phyloP scores from a whole-genome alignment of 2,888 invertebrate species.

The Nymphalis c-album region DNA sequence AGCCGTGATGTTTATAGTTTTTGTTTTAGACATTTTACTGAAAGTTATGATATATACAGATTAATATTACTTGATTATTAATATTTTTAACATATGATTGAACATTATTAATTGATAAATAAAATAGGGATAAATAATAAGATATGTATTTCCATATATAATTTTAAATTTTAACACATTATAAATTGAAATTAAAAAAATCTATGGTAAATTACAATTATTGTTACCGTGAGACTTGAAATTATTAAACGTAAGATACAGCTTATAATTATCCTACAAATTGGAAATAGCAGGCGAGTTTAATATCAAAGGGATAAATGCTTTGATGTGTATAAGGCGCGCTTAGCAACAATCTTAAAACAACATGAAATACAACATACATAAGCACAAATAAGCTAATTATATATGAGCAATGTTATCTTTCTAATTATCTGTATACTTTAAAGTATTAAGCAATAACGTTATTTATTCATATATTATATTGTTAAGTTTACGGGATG shows the following conservation, averaged over 20 bases:
- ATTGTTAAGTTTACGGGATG: too few relatives aligned
- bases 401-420: not conserved
- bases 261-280: conserved; percentile 55
- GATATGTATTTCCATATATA: too few relatives aligned
- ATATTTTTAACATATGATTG: too few relatives aligned
- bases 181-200: too few relatives aligned
- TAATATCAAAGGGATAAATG: conserved; percentile 46
- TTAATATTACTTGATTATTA: too few relatives aligned
- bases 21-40: too few relatives aligned
- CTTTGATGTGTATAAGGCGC: conserved; percentile 49
- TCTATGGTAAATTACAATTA: conserved; percentile 38
- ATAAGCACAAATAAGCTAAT: not conserved
- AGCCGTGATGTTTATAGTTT: too few relatives aligned
- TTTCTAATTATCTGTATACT: not conserved
- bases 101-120: too few relatives aligned
- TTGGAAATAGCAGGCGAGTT: conserved; percentile 53
- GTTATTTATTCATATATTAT: too few relatives aligned
- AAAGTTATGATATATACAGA: too few relatives aligned
- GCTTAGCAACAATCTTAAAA: conserved; percentile 41
- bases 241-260: conserved; percentile 22
- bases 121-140: too few relatives aligned
- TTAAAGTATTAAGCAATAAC: not conserved
- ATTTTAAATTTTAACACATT: too few relatives aligned
- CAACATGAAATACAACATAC: conserved; percentile 30
- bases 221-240: conserved; percentile 9